phyloP scores from a whole-genome alignment of 2,888 invertebrate genomes.

The Cecidostiba fungosa region DNA sequence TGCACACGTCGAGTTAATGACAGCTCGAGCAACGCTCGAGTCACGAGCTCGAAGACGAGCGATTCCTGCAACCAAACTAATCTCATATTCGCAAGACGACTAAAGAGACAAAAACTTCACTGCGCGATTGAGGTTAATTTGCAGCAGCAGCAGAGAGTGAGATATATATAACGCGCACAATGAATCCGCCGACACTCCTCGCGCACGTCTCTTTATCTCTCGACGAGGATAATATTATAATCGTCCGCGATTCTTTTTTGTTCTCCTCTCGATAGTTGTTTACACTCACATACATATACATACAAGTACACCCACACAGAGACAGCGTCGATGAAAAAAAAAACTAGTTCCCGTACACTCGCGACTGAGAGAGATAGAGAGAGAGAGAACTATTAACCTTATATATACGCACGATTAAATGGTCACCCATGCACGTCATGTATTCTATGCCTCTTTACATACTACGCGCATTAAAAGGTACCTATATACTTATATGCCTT shows the following conservation, averaged over 20 bases:
- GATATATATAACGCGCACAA: neutral
- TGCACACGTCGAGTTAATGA: neutral
- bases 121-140: slow-evolving; percentile 16
- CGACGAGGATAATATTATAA: neutral
- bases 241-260: slow-evolving; percentile 1
- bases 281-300: neutral
- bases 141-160: neutral
- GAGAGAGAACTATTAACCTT: neutral
- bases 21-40: neutral
- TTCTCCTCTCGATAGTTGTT: neutral
- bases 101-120: neutral
- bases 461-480: neutral
- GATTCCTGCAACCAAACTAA: neutral
- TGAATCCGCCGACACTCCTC: neutral
- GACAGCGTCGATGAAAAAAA: neutral
- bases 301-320: neutral
- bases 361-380: neutral
- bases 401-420: neutral
- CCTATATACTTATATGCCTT: neutral
- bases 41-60: neutral
- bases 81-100: neutral
- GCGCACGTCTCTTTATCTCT: slow-evolving; percentile 12
- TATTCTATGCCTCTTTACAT: neutral
- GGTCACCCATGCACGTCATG: neutral
- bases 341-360: neutral